Conservation (phyloP, 1,140 invertebrate species). For the Acyrthosiphon pisum region DNA sequence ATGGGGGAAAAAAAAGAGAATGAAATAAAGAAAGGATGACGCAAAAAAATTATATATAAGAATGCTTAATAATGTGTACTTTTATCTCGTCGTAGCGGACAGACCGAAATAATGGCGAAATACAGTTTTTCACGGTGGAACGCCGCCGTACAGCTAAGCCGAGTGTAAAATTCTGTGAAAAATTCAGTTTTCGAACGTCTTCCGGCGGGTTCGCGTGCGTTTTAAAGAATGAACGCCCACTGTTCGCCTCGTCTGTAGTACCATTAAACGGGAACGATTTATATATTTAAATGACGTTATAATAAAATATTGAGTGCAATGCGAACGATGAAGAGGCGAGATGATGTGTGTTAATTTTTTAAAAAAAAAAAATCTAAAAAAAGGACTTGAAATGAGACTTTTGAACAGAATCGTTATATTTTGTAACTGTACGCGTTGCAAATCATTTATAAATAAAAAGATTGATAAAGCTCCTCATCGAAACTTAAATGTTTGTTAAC, state of each 20-base stretch:
- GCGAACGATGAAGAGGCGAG: background rate
- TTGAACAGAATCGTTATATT: too few relatives aligned
- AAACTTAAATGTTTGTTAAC: too few relatives aligned
- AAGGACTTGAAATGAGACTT: too few relatives aligned
- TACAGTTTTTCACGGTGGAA: background rate
- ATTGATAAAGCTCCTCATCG: too few relatives aligned
- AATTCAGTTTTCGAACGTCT: background rate
- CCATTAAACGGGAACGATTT: background rate
- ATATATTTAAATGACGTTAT: background rate
- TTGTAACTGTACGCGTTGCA: too few relatives aligned
- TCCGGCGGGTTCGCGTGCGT: background rate
- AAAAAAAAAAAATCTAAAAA: background rate
- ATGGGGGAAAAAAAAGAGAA: background rate
- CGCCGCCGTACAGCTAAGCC: background rate
- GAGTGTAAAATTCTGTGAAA: slow-evolving; percentile 19
- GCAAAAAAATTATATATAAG: background rate
- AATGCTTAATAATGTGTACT: slow-evolving; percentile 36
- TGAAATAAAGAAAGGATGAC: background rate
- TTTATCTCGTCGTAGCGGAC: slow-evolving; percentile 8
- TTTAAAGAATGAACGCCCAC: background rate
- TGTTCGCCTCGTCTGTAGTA: background rate
- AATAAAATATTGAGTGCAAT: background rate
- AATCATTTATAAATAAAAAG: too few relatives aligned
- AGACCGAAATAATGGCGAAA: background rate
- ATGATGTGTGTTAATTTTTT: background rate